phyloP scores from a whole-genome alignment of 2,888 invertebrate species.

The Corbicula japonica region DNA sequence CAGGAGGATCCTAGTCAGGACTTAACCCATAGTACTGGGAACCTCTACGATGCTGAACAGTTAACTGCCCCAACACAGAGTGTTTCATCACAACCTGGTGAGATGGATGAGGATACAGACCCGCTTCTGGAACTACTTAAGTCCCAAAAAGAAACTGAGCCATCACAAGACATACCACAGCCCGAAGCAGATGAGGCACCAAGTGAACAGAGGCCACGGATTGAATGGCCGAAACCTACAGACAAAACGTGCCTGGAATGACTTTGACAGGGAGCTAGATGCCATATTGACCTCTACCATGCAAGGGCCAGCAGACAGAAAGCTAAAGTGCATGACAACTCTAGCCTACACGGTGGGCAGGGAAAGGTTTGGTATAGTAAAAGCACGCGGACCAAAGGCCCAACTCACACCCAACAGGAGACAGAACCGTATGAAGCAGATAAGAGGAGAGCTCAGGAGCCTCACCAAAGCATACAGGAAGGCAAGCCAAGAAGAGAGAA shows the following conservation, averaged over 20 bases:
- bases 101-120: not conserved
- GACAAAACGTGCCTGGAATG: not conserved
- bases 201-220: not conserved
- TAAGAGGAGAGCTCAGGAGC: not conserved
- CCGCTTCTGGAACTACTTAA: not conserved
- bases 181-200: constrained; percentile 4
- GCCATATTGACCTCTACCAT: not conserved
- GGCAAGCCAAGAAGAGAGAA: constrained; percentile 6
- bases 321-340: constrained; percentile 9
- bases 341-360: not conserved
- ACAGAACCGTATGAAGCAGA: not conserved
- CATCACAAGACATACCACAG: not conserved
- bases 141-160: not conserved
- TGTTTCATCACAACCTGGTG: not conserved
- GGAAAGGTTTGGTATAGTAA: not conserved
- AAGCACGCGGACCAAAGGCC: not conserved
- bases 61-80: not conserved
- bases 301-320: constrained; percentile 5
- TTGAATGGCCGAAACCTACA: not conserved
- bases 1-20: no score
- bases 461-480: not conserved
- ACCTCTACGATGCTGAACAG: no score
- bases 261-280: constrained; percentile 3
- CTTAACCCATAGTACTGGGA: no score
- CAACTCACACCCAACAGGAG: constrained; percentile 5